Evolutionary conservation across 2,113 vertebrate species (phyloP), one percentile per base, ranked within the genome.

Genomic region (Channa maculata): DNA sequence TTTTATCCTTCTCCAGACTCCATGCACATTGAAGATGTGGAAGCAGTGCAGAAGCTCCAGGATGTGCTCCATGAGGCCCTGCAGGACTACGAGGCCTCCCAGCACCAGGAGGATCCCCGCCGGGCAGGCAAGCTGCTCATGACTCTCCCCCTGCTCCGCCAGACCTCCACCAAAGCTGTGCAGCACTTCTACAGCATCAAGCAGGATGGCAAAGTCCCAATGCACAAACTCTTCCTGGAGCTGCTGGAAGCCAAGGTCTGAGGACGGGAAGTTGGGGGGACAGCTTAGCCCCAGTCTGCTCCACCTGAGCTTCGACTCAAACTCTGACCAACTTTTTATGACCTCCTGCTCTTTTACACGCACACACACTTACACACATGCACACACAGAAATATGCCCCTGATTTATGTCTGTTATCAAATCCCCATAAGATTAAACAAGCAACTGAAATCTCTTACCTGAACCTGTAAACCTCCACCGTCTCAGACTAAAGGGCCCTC

Each of bases 171-270:
- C 91, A 99, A 98, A 95, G 98, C 98, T 0, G 98, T 99, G 92
- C 98, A 99, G 92, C 98, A 99, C 90, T 99, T 99, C 95, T 99
- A 99, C 96, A 99, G 97, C 95, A 97, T 99, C 95, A 99, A 99
- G 94, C 97, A 99, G 79, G 98, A 99, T 93, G 98, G 98, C 93
- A 99, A 99, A 92, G 98, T 99, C 84, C 98, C 98, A 92, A 99
- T 99, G 98, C 98, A 99, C 96, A 99, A 99, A 99, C 98, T 99
- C 88, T 99, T 99, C 96, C 94, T 99, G 96, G 98, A 99, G 96
- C 97, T 99, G 94, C 96, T 99, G 90, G 98, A 99, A 93, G 98
- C 98, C 92, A 99, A 99, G 95, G 98, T 99, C 92, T 99, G 96
- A 99, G 85, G 75, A 68, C 34, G 12, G 66, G 38, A 15, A 46